Conservation (phyloP, 2,797 vertebrate species). For the Danio aesculapii region DNA sequence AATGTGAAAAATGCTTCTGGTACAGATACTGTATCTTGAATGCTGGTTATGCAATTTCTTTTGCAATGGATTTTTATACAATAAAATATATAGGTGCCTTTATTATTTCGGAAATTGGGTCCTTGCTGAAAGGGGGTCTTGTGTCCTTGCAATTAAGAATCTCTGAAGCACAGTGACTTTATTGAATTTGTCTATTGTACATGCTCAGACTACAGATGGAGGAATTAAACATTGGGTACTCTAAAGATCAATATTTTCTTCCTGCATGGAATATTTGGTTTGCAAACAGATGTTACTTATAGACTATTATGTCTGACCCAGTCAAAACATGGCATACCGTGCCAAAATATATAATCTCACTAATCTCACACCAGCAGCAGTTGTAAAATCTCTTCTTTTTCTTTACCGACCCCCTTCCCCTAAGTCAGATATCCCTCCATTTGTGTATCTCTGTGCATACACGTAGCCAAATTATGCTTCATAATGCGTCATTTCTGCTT, state of each 20-base stretch:
- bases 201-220: not conserved
- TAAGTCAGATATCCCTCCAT: not conserved
- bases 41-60: not conserved
- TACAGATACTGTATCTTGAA: not conserved
- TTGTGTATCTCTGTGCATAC: slow-evolving; percentile 10
- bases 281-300: slow-evolving; percentile 2
- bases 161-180: not conserved
- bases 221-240: not conserved
- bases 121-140: too few species aligned
- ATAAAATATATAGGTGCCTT: not conserved
- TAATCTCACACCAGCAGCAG: slow-evolving; percentile 5
- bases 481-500: slow-evolving; percentile 8
- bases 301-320: not conserved
- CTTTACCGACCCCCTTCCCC: not conserved
- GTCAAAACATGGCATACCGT: slow-evolving; percentile 1
- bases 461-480: not conserved
- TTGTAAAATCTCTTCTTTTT: slow-evolving; percentile 5
- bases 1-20: not conserved
- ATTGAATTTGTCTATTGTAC: not conserved
- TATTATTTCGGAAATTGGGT: not conserved
- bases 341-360: slow-evolving; percentile 16
- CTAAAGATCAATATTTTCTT: not conserved
- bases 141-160: not conserved
- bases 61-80: not conserved
- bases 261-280: not conserved